These are phyloP conservation scores for Kobus ellipsiprymnus DNA, from an alignment of 2,113 vertebrate genomes.

Conservation along the genomic window DNA sequence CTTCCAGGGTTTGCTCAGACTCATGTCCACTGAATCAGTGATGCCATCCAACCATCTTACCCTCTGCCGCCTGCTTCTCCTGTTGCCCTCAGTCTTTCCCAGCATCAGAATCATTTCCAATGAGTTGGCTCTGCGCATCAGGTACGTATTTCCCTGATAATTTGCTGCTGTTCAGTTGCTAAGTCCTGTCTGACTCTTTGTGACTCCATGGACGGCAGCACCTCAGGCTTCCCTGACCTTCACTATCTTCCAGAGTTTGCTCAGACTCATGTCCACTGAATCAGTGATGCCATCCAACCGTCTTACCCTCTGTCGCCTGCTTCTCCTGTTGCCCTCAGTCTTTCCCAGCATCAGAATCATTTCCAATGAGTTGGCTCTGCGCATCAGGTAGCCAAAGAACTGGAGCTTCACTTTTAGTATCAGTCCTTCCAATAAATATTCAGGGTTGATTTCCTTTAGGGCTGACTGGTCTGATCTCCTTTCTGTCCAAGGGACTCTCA, in stretches of 20 bases:
- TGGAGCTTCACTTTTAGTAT: background rate
- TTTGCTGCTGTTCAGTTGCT: background rate
- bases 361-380: background rate
- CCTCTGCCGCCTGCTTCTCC: background rate
- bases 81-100: background rate
- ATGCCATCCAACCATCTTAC: background rate
- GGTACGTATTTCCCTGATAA: background rate
- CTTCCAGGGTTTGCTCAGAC: background rate
- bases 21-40: background rate
- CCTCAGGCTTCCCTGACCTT: background rate
- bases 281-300: background rate
- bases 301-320: background rate
- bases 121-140: fast-evolving
- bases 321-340: background rate
- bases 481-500: background rate
- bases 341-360: background rate
- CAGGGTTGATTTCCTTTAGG: background rate
- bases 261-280: background rate
- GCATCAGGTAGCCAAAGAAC: background rate
- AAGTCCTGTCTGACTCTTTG: background rate
- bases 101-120: background rate
- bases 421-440: background rate
- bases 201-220: background rate
- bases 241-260: background rate
- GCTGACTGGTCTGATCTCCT: background rate